phyloP scores from a whole-genome alignment of 2,113 vertebrate species.

The Hassar affinis region DNA sequence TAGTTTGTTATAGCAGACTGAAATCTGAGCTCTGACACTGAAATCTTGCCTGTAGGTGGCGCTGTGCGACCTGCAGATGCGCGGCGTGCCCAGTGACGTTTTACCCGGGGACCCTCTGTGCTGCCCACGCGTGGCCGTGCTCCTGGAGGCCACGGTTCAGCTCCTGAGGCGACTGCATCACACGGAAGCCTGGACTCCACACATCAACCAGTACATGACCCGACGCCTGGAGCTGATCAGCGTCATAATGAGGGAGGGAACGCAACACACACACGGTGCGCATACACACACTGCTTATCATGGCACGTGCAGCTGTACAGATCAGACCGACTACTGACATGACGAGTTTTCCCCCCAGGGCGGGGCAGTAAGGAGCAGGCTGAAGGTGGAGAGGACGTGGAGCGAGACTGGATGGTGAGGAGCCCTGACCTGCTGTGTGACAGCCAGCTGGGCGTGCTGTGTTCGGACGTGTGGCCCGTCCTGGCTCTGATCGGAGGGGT shows the following conservation, averaged over 20 bases:
- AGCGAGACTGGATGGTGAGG: conserved; percentile 37
- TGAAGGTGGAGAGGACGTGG: conserved; percentile 51
- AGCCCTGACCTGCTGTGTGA: conserved; percentile 65
- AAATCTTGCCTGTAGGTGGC: conserved; percentile 65
- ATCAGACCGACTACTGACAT: too few relatives aligned
- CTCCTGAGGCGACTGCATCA: conserved; percentile 71
- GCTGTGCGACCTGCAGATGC: conserved; percentile 76
- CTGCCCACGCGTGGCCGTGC: conserved; percentile 70
- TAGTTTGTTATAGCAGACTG: neutral
- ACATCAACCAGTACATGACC: conserved; percentile 74
- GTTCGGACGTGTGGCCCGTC: conserved; percentile 76
- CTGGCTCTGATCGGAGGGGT: conserved; percentile 77
- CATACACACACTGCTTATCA: neutral
- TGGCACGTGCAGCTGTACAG: neutral
- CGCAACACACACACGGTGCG: conserved; percentile 56
- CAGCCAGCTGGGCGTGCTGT: conserved; percentile 69
- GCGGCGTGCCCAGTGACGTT: conserved; percentile 75
- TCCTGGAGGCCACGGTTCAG: conserved; percentile 74
- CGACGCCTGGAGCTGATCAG: conserved; percentile 73
- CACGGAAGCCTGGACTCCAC: conserved; percentile 68
- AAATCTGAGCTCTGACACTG: neutral
- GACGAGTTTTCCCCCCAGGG: too few relatives aligned
- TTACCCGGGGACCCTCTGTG: conserved; percentile 77
- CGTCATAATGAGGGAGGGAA: conserved; percentile 68
- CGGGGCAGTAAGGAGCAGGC: conserved; percentile 47